Conservation (phyloP, 2,888 invertebrate species). For the Dasysyrphus tricinctus region DNA sequence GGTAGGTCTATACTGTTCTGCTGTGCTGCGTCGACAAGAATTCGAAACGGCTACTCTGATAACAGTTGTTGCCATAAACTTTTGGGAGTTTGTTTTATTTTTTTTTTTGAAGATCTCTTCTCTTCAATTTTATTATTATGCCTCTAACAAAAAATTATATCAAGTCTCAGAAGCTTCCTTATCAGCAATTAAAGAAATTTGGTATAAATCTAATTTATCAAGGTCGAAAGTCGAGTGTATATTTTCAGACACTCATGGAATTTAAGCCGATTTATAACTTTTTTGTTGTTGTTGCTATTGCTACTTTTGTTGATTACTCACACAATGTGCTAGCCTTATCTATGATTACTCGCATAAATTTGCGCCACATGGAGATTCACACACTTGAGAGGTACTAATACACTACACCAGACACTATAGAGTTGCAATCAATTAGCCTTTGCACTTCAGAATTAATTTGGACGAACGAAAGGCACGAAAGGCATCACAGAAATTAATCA, state of each 20-base stretch:
- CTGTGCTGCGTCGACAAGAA: slow-evolving; percentile 67
- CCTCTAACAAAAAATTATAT: slow-evolving; percentile 2
- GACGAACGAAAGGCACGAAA: slow-evolving; percentile 36
- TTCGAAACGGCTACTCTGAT: slow-evolving; percentile 64
- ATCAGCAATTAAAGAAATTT: slow-evolving; percentile 54
- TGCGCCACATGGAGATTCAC: slow-evolving; percentile 42
- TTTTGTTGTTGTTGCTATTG: slow-evolving; percentile 4
- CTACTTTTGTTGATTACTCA: slow-evolving; percentile 43
- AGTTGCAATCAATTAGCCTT: slow-evolving; percentile 68
- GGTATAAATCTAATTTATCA: slow-evolving; percentile 58
- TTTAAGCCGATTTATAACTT: slow-evolving; percentile 41
- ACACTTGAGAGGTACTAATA: slow-evolving; percentile 5
- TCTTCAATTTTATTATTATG: slow-evolving; percentile 6
- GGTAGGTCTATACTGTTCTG: slow-evolving; percentile 41
- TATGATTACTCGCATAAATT: slow-evolving; percentile 32
- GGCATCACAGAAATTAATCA: slow-evolving; percentile 54
- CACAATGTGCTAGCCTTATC: slow-evolving; percentile 49
- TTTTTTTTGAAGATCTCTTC: slow-evolving; percentile 7
- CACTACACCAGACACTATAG: background rate
- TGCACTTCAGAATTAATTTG: slow-evolving; percentile 48
- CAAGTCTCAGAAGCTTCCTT: slow-evolving; percentile 41
- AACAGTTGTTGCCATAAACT: slow-evolving; percentile 71
- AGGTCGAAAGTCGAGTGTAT: slow-evolving; percentile 35
- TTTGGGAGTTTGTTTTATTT: slow-evolving; percentile 9
- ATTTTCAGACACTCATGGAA: slow-evolving; percentile 41